A percentile compares a stretch with the other conserved stretches of the same genome.
Evolutionary conservation across 2,113 vertebrate genomes (phyloP).

Genomic region (Heterotis niloticus): DNA sequence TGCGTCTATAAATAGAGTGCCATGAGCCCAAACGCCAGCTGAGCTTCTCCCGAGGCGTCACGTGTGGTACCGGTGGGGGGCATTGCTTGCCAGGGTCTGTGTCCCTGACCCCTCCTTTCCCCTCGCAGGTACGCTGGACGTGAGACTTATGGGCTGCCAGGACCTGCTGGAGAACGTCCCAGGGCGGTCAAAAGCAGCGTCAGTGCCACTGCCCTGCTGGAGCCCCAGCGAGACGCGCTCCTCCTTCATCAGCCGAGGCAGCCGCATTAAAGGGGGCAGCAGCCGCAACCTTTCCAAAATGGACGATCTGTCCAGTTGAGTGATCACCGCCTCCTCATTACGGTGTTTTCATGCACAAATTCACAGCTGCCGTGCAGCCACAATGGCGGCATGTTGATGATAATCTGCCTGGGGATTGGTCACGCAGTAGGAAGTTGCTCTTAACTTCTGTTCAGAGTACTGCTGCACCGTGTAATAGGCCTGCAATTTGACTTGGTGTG

Average conservation of each 20-base stretch:
- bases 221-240: conserved; percentile 93
- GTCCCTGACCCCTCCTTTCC: neutral
- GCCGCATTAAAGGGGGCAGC: conserved; percentile 83
- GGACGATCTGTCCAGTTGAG: conserved; percentile 93
- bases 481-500: too few species aligned
- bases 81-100: neutral
- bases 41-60: neutral
- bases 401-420: too few species aligned
- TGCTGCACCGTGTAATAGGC: too few species aligned
- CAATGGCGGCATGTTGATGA: too few species aligned
- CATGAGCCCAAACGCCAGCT: neutral
- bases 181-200: conserved; percentile 89
- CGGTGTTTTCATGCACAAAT: too few species aligned
- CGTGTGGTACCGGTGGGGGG: too few species aligned
- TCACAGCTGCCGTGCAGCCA: too few species aligned
- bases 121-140: conserved; percentile 85
- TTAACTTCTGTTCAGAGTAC: too few species aligned
- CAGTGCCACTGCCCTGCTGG: conserved; percentile 84
- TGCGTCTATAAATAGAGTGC: neutral
- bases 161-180: conserved; percentile 96
- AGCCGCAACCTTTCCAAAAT: conserved; percentile 87
- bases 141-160: conserved; percentile 98
- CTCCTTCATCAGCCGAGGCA: conserved; percentile 92
- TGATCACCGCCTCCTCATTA: conserved; percentile 41
- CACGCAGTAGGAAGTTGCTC: too few species aligned